Conservation (phyloP, 2,113 vertebrate species). For the Philantomba maxwellii region DNA sequence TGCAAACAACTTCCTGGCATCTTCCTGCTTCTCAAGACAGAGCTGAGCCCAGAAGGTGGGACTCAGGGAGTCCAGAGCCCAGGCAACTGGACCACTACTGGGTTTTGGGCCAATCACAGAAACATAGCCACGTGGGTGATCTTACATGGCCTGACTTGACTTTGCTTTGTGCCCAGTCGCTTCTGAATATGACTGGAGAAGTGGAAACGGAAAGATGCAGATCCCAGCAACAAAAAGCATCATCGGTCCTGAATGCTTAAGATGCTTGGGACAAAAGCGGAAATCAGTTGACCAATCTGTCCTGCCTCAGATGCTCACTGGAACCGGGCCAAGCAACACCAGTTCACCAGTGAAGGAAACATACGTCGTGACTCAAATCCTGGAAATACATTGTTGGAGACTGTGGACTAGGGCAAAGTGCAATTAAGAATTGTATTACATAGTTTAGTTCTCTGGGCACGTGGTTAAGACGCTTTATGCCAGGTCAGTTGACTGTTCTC, state of each 20-base stretch:
- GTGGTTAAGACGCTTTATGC: background rate
- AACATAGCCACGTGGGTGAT: rapidly evolving
- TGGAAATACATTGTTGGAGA: background rate
- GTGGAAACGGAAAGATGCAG: background rate
- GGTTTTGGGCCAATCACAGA: background rate
- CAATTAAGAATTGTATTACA: background rate
- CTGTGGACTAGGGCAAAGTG: background rate
- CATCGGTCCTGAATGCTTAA: background rate
- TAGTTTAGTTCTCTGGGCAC: background rate
- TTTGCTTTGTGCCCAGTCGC: background rate
- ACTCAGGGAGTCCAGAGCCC: background rate
- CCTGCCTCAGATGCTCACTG: background rate
- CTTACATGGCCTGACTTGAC: rapidly evolving
- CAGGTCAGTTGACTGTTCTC: background rate
- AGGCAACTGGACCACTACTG: background rate
- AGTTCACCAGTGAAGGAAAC: background rate
- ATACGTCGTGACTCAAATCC: background rate
- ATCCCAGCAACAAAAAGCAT: background rate
- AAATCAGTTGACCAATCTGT: background rate
- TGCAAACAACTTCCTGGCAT: background rate
- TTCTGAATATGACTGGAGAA: background rate
- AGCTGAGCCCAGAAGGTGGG: background rate
- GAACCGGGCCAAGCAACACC: background rate
- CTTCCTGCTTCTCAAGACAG: background rate
- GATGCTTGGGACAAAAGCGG: background rate